Evolutionary conservation across 2,797 vertebrate species (phyloP).

Genomic region (Phalloptychus januarius): DNA sequence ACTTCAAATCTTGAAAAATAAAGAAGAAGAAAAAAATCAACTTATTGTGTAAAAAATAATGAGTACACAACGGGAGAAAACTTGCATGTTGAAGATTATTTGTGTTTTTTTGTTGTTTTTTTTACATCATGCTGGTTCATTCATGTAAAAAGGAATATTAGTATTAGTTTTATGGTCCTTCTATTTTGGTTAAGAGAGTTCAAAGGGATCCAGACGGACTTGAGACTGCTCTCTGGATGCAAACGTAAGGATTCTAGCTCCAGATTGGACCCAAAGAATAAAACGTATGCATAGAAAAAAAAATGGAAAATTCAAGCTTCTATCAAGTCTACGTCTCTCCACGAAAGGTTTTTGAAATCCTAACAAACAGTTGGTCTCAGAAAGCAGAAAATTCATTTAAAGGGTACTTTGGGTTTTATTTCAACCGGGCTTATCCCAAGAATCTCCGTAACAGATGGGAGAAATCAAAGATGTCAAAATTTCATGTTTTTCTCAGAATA

Average conservation of each 20-base stretch:
- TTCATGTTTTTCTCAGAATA: not conserved
- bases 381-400: conserved; percentile 17
- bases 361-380: conserved; percentile 3
- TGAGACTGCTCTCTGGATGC: conserved; percentile 30
- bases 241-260: conserved; percentile 15
- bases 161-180: not conserved
- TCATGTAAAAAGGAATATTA: conserved; percentile 46
- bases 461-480: not conserved
- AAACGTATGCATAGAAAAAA: conserved; percentile 47
- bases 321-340: conserved; percentile 5
- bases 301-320: conserved; percentile 11
- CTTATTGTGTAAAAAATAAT: conserved; percentile 7
- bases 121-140: conserved; percentile 61
- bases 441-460: not conserved
- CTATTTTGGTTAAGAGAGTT: not conserved
- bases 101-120: conserved; percentile 24
- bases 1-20: conserved; percentile 51
- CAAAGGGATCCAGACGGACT: conserved; percentile 29
- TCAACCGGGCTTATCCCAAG: not conserved
- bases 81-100: not conserved
- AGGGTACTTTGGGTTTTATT: not conserved
- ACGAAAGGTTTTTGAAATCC: conserved; percentile 18
- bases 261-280: conserved; percentile 5
- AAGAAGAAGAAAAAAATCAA: conserved; percentile 26
- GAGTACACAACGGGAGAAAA: conserved; percentile 41